Conservation (phyloP, 2,797 vertebrate species). For the Lepidocolaptes lacrymiger region DNA sequence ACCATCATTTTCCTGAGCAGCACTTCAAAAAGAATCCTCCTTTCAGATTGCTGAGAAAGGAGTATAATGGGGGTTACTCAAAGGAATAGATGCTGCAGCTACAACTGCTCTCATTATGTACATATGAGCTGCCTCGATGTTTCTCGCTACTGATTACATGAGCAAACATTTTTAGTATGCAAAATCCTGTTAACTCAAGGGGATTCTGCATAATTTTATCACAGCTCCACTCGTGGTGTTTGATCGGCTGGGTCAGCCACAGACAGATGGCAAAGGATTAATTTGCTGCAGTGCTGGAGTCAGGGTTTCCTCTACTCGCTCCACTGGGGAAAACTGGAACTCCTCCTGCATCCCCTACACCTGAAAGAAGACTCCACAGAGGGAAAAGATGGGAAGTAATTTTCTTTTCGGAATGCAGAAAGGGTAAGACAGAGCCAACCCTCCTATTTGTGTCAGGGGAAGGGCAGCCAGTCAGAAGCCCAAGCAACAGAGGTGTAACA, state of each 20-base stretch:
- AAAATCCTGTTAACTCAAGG: slow-evolving; percentile 24
- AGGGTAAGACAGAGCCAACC: background rate
- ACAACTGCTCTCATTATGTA: background rate
- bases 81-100: slow-evolving; percentile 15
- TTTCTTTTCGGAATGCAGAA: background rate
- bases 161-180: slow-evolving; percentile 10
- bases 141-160: background rate
- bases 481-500: background rate
- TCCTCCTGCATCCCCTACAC: background rate
- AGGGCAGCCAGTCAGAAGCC: background rate
- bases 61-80: background rate
- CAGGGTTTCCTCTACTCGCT: background rate
- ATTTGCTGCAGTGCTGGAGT: background rate
- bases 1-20: background rate
- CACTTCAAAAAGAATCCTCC: background rate
- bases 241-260: slow-evolving; percentile 7
- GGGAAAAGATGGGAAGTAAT: background rate
- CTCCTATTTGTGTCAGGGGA: rapidly evolving
- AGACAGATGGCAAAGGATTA: slow-evolving; percentile 35
- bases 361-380: background rate
- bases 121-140: background rate
- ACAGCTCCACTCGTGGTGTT: slow-evolving; percentile 15
- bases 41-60: background rate
- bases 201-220: slow-evolving; percentile 33
- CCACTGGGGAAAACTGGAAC: background rate